Evolutionary conservation across 2,113 vertebrate species (phyloP).

Genomic region (Paralichthys olivaceus): DNA sequence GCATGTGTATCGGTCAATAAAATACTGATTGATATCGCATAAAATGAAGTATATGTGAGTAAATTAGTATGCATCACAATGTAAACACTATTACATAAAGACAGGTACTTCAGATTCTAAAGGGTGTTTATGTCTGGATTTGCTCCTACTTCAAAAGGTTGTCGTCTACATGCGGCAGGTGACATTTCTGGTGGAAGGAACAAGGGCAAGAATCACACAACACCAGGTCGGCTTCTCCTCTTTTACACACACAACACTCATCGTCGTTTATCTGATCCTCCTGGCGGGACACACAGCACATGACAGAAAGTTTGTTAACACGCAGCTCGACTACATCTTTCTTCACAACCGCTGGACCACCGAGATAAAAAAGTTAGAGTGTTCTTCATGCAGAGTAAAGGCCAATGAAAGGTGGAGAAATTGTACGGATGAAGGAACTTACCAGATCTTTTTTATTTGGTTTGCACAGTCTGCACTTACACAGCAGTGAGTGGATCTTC

Average conservation of each 20-base stretch:
- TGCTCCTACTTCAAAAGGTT: not conserved
- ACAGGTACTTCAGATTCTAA: too few species aligned
- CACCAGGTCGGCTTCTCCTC: constrained; percentile 46
- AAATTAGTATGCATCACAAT: too few species aligned
- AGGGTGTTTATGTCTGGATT: not conserved
- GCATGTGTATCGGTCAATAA: too few species aligned
- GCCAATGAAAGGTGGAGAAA: not conserved
- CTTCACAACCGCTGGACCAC: not conserved
- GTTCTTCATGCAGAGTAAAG: not conserved
- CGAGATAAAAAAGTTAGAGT: not conserved
- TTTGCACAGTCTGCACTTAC: constrained; percentile 48
- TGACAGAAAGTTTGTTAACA: not conserved
- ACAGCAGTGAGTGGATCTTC: constrained; percentile 43
- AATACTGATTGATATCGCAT: too few species aligned
- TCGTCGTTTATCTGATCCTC: constrained; percentile 77
- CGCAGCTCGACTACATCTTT: not conserved
- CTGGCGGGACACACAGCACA: constrained; percentile 37
- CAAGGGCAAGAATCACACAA: constrained; percentile 77
- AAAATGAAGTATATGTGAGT: too few species aligned
- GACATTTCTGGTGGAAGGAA: constrained; percentile 79
- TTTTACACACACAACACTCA: constrained; percentile 71
- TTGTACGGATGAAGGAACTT: constrained; percentile 16
- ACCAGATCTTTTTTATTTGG: constrained; percentile 32
- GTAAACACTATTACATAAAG: too few species aligned
- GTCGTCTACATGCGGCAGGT: constrained; percentile 63